A percentile compares a stretch with the other conserved stretches of the same genome.
Conservation (phyloP, 1,140 invertebrate species). For the Formica exsecta region DNA sequence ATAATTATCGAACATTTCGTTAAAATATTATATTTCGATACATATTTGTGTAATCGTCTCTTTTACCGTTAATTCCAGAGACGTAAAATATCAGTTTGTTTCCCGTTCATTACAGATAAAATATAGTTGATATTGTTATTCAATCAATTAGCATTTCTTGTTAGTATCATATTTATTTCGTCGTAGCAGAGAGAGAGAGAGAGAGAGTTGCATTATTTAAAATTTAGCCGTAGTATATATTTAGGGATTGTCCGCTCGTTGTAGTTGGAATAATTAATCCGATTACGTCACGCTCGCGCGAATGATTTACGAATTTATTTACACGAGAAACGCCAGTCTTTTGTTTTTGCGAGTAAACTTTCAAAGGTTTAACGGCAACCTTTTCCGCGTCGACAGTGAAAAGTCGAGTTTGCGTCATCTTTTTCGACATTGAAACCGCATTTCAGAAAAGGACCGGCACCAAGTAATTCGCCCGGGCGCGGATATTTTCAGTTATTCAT, state of each 20-base stretch:
- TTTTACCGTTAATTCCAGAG: slow-evolving; percentile 41
- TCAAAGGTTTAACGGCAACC: slow-evolving; percentile 10
- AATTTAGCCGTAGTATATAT: slow-evolving; percentile 26
- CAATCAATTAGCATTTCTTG: slow-evolving; percentile 39
- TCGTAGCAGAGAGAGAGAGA: not conserved
- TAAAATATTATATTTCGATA: slow-evolving; percentile 25
- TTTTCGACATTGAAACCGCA: slow-evolving; percentile 51
- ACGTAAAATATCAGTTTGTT: slow-evolving; percentile 33
- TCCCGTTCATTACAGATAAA: not conserved
- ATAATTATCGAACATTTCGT: slow-evolving; percentile 41
- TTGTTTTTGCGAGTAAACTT: slow-evolving; percentile 25
- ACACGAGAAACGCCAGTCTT: slow-evolving; percentile 4
- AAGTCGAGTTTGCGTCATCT: slow-evolving; percentile 57
- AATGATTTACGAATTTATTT: slow-evolving; percentile 48
- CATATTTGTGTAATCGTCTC: slow-evolving; percentile 17
- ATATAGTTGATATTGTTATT: slow-evolving; percentile 25
- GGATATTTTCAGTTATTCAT: slow-evolving; percentile 74
- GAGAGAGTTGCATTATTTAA: slow-evolving; percentile 4
- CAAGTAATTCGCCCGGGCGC: slow-evolving; percentile 10
- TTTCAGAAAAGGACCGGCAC: slow-evolving; percentile 40
- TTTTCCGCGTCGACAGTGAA: slow-evolving; percentile 1
- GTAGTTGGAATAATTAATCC: slow-evolving; percentile 43
- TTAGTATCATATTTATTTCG: slow-evolving; percentile 16
- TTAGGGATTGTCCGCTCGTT: slow-evolving; percentile 8
- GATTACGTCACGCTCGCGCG: slow-evolving; percentile 11